Conservation (phyloP, 2,888 invertebrate genomes). For the Tanypteryx hageni region DNA sequence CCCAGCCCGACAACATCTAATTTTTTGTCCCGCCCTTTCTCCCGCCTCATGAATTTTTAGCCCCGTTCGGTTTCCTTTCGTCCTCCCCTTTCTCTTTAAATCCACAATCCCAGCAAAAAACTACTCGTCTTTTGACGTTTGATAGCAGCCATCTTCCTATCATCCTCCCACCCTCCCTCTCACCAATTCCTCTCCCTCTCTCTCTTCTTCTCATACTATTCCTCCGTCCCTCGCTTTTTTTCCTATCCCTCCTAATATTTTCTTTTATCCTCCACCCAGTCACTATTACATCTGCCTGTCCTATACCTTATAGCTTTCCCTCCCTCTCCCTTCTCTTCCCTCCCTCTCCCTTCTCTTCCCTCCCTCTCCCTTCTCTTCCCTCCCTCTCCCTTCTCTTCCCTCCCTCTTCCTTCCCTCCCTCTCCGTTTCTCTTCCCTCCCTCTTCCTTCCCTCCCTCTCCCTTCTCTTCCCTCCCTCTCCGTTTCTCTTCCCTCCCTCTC, state of each 20-base stretch:
- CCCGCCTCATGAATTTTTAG: conserved; percentile 4
- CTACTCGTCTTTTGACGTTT: not conserved
- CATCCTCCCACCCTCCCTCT: not conserved
- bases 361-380: too few relatives aligned
- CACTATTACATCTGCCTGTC: not conserved
- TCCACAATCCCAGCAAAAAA: not conserved
- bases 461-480: too few relatives aligned
- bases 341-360: too few relatives aligned
- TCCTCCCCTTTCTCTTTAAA: not conserved
- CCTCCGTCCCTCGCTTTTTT: not conserved
- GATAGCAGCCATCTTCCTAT: not conserved
- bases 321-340: too few relatives aligned
- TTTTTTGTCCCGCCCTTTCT: conserved; percentile 17
- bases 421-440: too few relatives aligned
- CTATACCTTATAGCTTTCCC: not conserved
- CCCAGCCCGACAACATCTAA: not conserved
- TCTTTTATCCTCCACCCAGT: not conserved
- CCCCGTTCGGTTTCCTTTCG: conserved; percentile 13
- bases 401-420: too few relatives aligned
- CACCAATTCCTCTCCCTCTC: not conserved
- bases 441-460: too few relatives aligned
- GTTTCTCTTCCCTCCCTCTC: too few relatives aligned
- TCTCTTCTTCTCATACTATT: not conserved
- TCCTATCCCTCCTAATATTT: not conserved
- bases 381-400: too few relatives aligned